Evolutionary conservation across 1,140 invertebrate genomes (phyloP).

Genomic region (Sycobia sp.): DNA sequence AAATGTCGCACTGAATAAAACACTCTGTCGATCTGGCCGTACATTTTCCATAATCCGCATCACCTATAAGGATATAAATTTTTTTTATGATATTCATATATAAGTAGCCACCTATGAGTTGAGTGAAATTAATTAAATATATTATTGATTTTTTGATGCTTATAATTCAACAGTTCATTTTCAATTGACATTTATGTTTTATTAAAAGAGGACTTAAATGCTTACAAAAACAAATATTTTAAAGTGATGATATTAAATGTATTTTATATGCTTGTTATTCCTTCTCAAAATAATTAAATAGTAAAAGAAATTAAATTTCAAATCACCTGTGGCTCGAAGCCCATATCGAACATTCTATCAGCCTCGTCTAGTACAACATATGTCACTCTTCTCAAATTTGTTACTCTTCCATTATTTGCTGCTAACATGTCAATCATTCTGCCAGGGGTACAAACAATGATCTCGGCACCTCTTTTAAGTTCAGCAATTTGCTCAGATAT

Average conservation of each 20-base stretch:
- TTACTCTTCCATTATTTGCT: conserved; percentile 95
- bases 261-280: too few species aligned
- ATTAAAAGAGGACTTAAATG: too few species aligned
- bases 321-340: conserved; percentile 92
- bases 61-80: too few species aligned
- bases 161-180: neutral
- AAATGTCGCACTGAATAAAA: conserved; percentile 99
- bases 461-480: conserved; percentile 95
- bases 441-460: conserved; percentile 98
- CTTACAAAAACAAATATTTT: too few species aligned
- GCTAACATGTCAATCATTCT: conserved; percentile 99
- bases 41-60: conserved; percentile 98
- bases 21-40: conserved; percentile 95
- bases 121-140: neutral
- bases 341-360: conserved; percentile 99
- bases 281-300: neutral
- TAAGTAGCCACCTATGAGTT: too few species aligned
- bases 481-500: conserved; percentile 98
- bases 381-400: conserved; percentile 92
- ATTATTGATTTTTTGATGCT: neutral
- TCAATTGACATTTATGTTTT: neutral
- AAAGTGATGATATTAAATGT: too few species aligned
- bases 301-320: neutral
- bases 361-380: conserved; percentile 99
- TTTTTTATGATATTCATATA: too few species aligned